Conservation (phyloP, 2,113 vertebrate species). For the Channa maculata region DNA sequence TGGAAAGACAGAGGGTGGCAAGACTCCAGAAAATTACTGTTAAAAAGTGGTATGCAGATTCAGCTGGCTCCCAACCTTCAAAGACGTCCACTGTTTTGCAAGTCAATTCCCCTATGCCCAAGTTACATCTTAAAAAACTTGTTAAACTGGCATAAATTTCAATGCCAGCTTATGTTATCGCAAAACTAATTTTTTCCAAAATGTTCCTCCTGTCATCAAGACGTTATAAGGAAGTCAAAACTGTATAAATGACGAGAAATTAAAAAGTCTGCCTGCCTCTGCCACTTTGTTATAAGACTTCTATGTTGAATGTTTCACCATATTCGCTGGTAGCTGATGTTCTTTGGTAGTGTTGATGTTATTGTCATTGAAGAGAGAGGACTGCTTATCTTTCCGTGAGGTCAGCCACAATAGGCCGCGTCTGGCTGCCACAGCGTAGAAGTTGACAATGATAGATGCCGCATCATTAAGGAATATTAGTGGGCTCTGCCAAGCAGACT, state of each 20-base stretch:
- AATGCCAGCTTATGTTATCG: background rate
- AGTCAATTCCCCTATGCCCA: constrained; percentile 18
- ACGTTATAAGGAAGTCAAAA: constrained; percentile 39
- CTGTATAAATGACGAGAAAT: constrained; percentile 38
- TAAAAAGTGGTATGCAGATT: constrained; percentile 65
- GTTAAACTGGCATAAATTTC: constrained; percentile 14
- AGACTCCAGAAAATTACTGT: constrained; percentile 49
- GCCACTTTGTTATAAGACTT: constrained; percentile 48
- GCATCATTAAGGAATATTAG: constrained; percentile 87
- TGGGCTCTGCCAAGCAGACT: constrained; percentile 78
- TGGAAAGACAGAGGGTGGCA: constrained; percentile 69
- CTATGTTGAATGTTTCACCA: constrained; percentile 58
- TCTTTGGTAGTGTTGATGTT: constrained; percentile 52
- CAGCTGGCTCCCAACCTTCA: constrained; percentile 26
- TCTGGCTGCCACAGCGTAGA: constrained; percentile 61
- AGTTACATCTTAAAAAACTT: background rate
- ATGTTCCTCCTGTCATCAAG: constrained; percentile 28
- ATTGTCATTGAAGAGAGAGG: constrained; percentile 69
- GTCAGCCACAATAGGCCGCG: constrained; percentile 73
- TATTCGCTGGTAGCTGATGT: constrained; percentile 42
- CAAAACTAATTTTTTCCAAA: constrained; percentile 6
- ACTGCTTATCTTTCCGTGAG: constrained; percentile 80
- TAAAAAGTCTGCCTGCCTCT: constrained; percentile 31
- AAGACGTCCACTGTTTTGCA: constrained; percentile 17
- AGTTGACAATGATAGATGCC: constrained; percentile 86